Evolutionary conservation across 35 echinoderm and acorn worm genomes (phyloP), one percentile per base, ranked within the genome.

Genomic region (Eucidaris tribuloides): DNA sequence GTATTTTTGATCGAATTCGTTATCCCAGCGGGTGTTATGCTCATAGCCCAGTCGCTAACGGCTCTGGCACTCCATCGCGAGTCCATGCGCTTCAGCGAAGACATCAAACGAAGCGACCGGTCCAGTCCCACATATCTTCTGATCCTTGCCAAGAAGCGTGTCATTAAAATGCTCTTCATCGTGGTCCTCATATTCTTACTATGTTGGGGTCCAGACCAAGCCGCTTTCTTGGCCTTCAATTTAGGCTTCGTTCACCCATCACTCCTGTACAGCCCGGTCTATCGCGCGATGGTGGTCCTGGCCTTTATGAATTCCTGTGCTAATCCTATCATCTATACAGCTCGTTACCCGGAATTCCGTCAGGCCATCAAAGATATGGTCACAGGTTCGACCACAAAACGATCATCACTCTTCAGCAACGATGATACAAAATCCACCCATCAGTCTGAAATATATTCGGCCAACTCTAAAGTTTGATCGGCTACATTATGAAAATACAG

Each of bases 131-230:
- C 42, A 22, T 37, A 24, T 23, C 38, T 39, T n/a, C 31, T 92
- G 71, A 42, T 92, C 11, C 55, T 58, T 57, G 85, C 94, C 45
- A 63, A 82, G 36, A 44, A 86, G 19, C 42, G 82, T 7, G 79
- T 90, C 38, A 78, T 90, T 35, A 45, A 85, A 18, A 90, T 90
- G 87, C 74, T 94, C 46, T 71, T 94, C 0, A 65, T 90, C 2
- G 87, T 94, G 1, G 76, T 94, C 20, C 13, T 86, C 7, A 86
- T 77, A 2, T 94, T 94, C 63, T 76, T 89, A 15, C 37, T 94
- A 19, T 94, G 92, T 32, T 94, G 92, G 92, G 82, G 72, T 31
- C 87, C 87, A n/a, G 81, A 94, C 63, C 86, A 90, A 54, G 19
- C 78, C 1, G 37, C 20, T 4, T 84, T 90, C n/a, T 40, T 90